A percentile compares a stretch with the other conserved stretches of the same genome.
Conservation (phyloP, 2,113 vertebrate species). For the Marmota flaviventris region DNA sequence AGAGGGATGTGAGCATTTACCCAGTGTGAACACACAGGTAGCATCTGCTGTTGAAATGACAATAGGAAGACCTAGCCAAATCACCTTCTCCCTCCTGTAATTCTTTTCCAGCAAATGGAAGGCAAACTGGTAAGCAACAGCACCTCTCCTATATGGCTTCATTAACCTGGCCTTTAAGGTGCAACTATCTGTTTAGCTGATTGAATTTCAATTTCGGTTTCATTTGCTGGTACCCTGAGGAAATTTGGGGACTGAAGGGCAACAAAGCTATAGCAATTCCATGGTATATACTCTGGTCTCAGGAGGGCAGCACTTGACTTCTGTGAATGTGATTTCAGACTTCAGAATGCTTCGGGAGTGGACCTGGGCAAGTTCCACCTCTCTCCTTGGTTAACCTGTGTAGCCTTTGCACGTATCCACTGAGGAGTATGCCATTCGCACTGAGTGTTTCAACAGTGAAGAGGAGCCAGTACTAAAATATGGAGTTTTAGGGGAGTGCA, state of each 20-base stretch:
- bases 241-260: conserved; percentile 63
- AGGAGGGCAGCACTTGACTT: conserved; percentile 62
- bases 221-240: conserved; percentile 42
- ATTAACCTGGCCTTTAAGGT: conserved; percentile 71
- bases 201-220: conserved; percentile 74
- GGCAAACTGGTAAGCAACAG: background rate
- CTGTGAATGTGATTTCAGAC: conserved; percentile 63
- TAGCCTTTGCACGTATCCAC: background rate
- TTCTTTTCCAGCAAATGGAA: conserved; percentile 18
- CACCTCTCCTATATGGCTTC: background rate
- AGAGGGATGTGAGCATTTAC: background rate
- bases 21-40: background rate
- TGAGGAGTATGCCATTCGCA: background rate
- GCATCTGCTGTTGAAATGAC: background rate
- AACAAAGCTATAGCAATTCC: conserved; percentile 52
- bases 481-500: background rate
- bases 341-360: background rate
- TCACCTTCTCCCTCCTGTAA: background rate
- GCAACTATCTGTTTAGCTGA: conserved; percentile 73
- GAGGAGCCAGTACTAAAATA: background rate
- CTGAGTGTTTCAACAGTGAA: conserved; percentile 48
- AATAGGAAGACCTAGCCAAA: background rate
- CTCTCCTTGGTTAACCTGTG: background rate
- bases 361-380: background rate
- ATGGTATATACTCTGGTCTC: conserved; percentile 59